Base-by-base conservation (phyloP, 2,797 vertebrate genomes). In the Lithobates sylvaticus region DNA sequence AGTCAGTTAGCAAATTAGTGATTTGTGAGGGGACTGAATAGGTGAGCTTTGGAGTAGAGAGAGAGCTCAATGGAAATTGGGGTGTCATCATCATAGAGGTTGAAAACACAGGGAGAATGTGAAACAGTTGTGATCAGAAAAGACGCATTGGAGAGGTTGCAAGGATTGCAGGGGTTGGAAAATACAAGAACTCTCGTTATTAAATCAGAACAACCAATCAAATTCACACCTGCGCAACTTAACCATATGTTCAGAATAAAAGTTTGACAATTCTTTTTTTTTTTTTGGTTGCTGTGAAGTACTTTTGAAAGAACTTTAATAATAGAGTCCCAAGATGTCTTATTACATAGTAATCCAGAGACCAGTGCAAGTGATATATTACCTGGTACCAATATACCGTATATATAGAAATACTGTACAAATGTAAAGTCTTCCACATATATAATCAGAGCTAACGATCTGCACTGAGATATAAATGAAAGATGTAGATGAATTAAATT, bases 401-500 rank as follows among this genome's bases (percentile, higher is more conserved):
- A 39, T 39, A 39, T 54, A 18, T 54, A 54, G 18, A 54, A 3
- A 54, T 15, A 16, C 50, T 15, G 10, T 54, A 5, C 9, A 54
- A 5, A 18, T 54, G 1, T 61, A 54, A 18, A 15, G 44, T 47
- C 44, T 54, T 61, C 5, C 21, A 54, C 18, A 54, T 54, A 61
- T 61, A 61, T 61, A 61, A 23, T 61, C 21, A 23, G 26, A 67
- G 10, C 29, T n/a, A 67, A 26, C 27, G n/a, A 12, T 67, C 27
- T 29, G 65, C 65, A 47, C 42, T 44, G 39, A 27, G 4, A 16
- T 10, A 71, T 70, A 58, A 72, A 81, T 81, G 29, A 81, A 54
- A 69, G n/a, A 42, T 69, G 18, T 83, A 61, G 39, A 39, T 36
- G 32, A 76, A 68, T 68, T 36, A 27, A 44, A 77, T 70, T 76